phyloP scores from a whole-genome alignment of 2,797 vertebrate genomes.

The Pseudochromis fuscus region DNA sequence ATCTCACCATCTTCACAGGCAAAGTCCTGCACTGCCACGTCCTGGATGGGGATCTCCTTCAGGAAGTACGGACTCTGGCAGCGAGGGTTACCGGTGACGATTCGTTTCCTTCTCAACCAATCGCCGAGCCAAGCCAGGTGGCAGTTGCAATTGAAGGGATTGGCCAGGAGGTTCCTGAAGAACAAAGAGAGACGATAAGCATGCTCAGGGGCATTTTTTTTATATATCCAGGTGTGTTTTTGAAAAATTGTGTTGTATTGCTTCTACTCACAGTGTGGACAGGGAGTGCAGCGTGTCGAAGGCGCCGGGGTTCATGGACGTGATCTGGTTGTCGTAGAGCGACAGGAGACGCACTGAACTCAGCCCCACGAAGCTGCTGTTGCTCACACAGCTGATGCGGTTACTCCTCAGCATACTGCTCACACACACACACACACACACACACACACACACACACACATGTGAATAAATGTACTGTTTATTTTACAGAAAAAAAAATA shows the following conservation, averaged over 20 bases:
- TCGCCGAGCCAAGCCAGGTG: constrained; percentile 97
- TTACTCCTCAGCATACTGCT: constrained; percentile 97
- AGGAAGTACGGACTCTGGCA: constrained; percentile 98
- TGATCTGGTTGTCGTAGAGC: constrained; percentile 98
- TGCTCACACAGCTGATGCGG: constrained; percentile 95
- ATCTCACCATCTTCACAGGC: constrained; percentile 95
- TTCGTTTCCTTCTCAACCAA: constrained; percentile 96
- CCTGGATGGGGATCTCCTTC: constrained; percentile 98
- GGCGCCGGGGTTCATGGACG: constrained; percentile 93
- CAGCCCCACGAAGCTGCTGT: constrained; percentile 95
- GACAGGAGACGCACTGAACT: constrained; percentile 96
- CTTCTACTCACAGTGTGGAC: constrained; percentile 92
- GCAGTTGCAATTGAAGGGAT: constrained; percentile 99
- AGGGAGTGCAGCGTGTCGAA: constrained; percentile 96
- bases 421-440: constrained; percentile 59
- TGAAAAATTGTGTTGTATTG: background rate
- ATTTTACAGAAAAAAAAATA: constrained; percentile 1
- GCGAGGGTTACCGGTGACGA: constrained; percentile 98
- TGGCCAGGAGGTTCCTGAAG: constrained; percentile 94
- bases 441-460: constrained; percentile 25
- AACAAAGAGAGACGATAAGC: constrained; percentile 13
- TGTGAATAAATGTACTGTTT: constrained; percentile 8
- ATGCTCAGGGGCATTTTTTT: background rate
- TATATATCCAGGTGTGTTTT: background rate
- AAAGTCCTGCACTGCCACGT: constrained; percentile 97